These are phyloP conservation scores for Tinea pellionella DNA, from an alignment of 2,888 invertebrate genomes.

Conservation along the genomic window DNA sequence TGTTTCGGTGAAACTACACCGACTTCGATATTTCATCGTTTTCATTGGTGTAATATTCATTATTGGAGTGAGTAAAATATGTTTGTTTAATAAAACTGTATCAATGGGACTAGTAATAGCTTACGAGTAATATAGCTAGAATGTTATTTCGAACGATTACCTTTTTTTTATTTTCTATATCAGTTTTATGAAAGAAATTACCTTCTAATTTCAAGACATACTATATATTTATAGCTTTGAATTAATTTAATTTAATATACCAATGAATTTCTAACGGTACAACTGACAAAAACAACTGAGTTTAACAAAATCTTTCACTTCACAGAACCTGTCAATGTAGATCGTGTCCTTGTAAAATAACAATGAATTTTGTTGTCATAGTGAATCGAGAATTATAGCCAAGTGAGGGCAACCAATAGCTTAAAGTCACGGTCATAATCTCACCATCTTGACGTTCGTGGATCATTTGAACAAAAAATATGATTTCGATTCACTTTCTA, in stretches of 20 bases:
- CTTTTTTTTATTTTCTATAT: no score
- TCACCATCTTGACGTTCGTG: neutral
- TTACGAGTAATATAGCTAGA: neutral
- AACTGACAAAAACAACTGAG: neutral
- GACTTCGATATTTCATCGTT: neutral
- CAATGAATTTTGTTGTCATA: neutral
- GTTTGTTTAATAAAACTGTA: neutral
- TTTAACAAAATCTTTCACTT: neutral
- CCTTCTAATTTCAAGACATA: no score
- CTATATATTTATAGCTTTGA: neutral
- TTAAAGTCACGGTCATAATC: neutral
- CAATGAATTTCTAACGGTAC: slow-evolving; percentile 2
- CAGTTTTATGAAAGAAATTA: no score
- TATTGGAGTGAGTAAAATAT: neutral
- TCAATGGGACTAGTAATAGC: neutral
- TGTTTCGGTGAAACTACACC: neutral
- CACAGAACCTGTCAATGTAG: neutral
- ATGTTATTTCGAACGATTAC: neutral
- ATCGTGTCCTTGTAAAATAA: neutral
- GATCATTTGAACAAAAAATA: neutral
- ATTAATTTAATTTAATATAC: neutral
- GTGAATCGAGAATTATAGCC: neutral
- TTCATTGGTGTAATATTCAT: slow-evolving; percentile 3
- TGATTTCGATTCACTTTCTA: neutral
- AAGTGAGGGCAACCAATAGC: neutral